Conservation (phyloP, 1,140 invertebrate species). For the Daktulosphaira vitifoliae region DNA sequence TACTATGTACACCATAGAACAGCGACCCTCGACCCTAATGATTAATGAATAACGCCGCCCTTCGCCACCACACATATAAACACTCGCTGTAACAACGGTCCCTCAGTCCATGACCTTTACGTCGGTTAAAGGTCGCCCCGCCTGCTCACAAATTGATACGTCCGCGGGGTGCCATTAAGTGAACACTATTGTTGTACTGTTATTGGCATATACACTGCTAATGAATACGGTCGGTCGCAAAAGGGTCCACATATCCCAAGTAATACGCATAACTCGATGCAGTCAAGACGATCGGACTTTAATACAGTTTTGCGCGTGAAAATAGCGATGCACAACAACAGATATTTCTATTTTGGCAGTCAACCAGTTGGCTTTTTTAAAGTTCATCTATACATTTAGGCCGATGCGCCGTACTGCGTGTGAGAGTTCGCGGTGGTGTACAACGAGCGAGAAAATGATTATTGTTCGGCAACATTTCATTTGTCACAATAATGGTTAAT, state of each 20-base stretch:
- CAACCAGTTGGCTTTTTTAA: too few relatives aligned
- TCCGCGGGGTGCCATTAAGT: slow-evolving; percentile 23
- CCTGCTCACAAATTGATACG: slow-evolving; percentile 11
- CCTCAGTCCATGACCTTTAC: slow-evolving; percentile 18
- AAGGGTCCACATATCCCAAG: neutral
- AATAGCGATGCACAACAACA: too few relatives aligned
- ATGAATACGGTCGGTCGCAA: neutral
- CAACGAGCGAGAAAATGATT: too few relatives aligned
- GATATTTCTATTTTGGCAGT: too few relatives aligned
- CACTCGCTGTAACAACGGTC: neutral
- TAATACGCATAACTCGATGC: too few relatives aligned
- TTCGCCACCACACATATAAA: neutral
- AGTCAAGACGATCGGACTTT: too few relatives aligned
- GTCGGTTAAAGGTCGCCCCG: slow-evolving; percentile 10
- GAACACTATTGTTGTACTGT: neutral
- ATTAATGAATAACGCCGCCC: slow-evolving; percentile 17
- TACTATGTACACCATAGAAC: neutral
- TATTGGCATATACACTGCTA: neutral
- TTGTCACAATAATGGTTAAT: too few relatives aligned
- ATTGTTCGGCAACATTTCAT: neutral
- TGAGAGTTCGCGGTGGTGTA: neutral
- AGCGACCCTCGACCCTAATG: neutral
- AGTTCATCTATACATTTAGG: neutral
- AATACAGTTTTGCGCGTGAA: too few relatives aligned
- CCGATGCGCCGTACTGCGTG: neutral